These are phyloP conservation scores for Trachythela sp. DNA, from an alignment of 64 coral and sea anemone species.

Conservation along the genomic window DNA sequence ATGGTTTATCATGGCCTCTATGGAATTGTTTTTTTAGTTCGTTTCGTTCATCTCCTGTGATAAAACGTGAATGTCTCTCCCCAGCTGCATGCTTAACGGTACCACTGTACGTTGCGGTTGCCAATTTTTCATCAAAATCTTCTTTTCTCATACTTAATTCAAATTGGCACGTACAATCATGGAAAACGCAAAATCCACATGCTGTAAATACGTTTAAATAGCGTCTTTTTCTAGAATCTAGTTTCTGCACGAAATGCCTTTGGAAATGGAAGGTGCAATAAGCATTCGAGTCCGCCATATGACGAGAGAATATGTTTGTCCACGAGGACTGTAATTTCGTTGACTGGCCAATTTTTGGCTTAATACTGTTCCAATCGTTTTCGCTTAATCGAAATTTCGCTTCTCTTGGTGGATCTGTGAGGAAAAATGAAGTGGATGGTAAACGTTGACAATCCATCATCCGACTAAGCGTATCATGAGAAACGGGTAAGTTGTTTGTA, in stretches of 20 bases:
- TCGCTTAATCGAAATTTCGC: not conserved
- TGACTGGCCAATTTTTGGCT: not conserved
- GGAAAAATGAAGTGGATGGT: not conserved
- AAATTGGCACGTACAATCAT: constrained; percentile 13
- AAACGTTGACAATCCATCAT: not conserved
- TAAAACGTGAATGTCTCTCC: constrained; percentile 12
- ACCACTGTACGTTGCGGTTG: not conserved
- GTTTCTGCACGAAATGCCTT: not conserved
- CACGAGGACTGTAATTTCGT: not conserved
- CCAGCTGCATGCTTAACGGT: not conserved
- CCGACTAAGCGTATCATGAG: not conserved
- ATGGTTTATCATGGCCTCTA: constrained; percentile 22
- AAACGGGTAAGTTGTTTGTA: not conserved
- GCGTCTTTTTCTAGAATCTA: not conserved
- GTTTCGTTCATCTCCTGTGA: constrained; percentile 16
- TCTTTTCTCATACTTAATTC: constrained; percentile 8
- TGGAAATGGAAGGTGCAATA: not conserved
- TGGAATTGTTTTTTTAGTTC: not conserved
- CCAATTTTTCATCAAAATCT: constrained; percentile 18
- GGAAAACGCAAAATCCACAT: constrained; percentile 3
- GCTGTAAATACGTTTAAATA: not conserved
- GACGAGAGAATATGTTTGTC: not conserved
- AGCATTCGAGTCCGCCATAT: not conserved
- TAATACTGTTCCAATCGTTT: not conserved
- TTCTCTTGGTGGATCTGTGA: not conserved